phyloP scores from a whole-genome alignment of 2,113 vertebrate species.

The Periophthalmus modestus region DNA sequence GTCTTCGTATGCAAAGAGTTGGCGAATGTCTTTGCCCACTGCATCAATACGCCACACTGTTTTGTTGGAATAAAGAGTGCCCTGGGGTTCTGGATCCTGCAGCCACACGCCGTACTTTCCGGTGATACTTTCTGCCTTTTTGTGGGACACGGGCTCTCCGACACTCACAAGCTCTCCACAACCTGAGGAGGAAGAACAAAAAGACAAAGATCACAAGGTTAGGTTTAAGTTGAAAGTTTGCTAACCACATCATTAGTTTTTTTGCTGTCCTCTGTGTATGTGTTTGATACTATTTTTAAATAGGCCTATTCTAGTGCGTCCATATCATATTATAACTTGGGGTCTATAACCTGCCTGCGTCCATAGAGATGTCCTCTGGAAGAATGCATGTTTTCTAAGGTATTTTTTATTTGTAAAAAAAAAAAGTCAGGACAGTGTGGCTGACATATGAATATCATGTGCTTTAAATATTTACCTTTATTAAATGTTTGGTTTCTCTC shows the following conservation, averaged over 20 bases:
- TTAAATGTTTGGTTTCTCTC: conserved; percentile 50
- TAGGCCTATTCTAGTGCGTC: no score
- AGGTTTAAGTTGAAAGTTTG: neutral
- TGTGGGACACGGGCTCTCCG: conserved; percentile 83
- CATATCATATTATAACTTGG: no score
- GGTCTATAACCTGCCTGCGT: no score
- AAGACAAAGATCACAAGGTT: neutral
- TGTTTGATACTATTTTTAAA: no score
- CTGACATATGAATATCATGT: neutral
- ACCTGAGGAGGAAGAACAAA: conserved; percentile 59
- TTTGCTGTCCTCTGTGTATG: neutral
- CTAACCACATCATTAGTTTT: neutral
- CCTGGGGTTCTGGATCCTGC: conserved; percentile 84
- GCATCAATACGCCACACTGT: conserved; percentile 89
- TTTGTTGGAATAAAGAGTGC: conserved; percentile 71
- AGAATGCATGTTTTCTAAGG: no score
- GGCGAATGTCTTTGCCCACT: conserved; percentile 84
- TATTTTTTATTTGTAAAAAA: no score
- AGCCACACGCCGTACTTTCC: conserved; percentile 96
- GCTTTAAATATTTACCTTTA: conserved; percentile 30
- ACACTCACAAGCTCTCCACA: conserved; percentile 88
- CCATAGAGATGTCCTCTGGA: no score
- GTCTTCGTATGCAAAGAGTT: conserved; percentile 86
- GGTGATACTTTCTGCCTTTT: conserved; percentile 84
- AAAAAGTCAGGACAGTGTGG: no score